Evolutionary conservation across 2,113 vertebrate species (phyloP), one percentile per base, ranked within the genome.

Genomic region (Neotragus moschatus): DNA sequence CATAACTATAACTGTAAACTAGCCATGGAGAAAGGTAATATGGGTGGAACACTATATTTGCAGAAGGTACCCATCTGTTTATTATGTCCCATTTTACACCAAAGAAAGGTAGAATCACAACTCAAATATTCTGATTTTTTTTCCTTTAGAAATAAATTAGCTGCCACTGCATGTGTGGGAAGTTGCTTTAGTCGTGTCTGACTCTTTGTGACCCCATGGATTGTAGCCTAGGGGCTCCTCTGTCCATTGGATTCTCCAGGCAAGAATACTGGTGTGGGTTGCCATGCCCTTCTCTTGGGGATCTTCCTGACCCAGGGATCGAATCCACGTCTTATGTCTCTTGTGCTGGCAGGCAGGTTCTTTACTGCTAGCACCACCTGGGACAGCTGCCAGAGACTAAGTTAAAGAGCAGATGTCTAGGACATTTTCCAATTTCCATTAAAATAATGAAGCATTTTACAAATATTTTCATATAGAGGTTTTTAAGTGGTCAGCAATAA

Each of bases 401-500:
- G 79, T 73, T 94, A 93, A 97, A 94, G 23, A 90, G 15, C 81
- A 95, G 61, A 75, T 95, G 45, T 70, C 63, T 88, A 91, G 51
- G 36, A 86, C 12, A 77, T 63, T 93, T 88, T 91, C 25, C 39
- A 93, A 51, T 55, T 97, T 73, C n/a, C 53, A 73, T 85, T 88
- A 87, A 92, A 88, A 96, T 90, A 92, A 84, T 90, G 49, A 86
- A 28, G 33, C 9, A 79, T 45, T 53, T 90, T 66, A 36, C 14
- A 33, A 96, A 91, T 84, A 81, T 12, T 73, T 81, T 81, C 56
- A 77, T 82, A 19, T 55, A 81, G 25, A 25, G 53, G 5, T 53
- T 96, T 97, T 90, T 91, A 82, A 96, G 61, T 93, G 56, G 26
- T 89, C 30, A 91, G 9, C 21, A 94, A 47, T 56, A 93, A 95